These are phyloP conservation scores for Megalopta genalis DNA, from an alignment of 1,140 invertebrate species.

Conservation along the genomic window DNA sequence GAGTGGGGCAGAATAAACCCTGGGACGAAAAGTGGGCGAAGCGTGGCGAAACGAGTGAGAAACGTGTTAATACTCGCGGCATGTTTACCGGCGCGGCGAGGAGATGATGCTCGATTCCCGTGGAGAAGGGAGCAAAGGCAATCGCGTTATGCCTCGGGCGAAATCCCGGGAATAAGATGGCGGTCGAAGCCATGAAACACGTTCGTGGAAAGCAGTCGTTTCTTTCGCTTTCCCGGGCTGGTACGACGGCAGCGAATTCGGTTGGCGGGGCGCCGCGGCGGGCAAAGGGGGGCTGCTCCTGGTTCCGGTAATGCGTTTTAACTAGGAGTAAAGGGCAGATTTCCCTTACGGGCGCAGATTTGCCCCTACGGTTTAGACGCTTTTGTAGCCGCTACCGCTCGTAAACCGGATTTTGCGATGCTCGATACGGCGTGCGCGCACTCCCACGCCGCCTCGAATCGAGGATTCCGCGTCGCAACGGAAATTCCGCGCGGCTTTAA, in stretches of 20 bases:
- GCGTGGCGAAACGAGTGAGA: not conserved
- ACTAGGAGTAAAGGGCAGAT: slow-evolving; percentile 5
- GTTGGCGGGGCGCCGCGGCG: too few species aligned
- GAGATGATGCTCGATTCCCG: not conserved
- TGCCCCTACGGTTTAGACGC: slow-evolving; percentile 7
- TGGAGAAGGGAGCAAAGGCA: not conserved
- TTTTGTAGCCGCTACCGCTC: not conserved
- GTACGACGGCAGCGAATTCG: not conserved
- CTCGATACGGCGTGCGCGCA: not conserved
- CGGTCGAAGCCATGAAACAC: not conserved
- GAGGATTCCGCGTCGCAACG: not conserved
- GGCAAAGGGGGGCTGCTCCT: not conserved
- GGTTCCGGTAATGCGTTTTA: not conserved
- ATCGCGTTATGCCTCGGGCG: not conserved
- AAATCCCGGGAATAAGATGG: slow-evolving; percentile 5
- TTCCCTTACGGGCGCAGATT: not conserved
- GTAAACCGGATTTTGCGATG: slow-evolving; percentile 21
- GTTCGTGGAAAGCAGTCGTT: not conserved
- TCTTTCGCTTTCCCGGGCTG: not conserved
- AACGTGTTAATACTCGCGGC: slow-evolving; percentile 4
- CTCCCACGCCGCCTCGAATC: not conserved
- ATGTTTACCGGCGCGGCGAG: not conserved
- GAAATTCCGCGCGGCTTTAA: not conserved
- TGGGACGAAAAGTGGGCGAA: too few species aligned
- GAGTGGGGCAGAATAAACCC: not conserved